Evolutionary conservation across 1,140 invertebrate genomes (phyloP).

Genomic region (Drosophila littoralis): DNA sequence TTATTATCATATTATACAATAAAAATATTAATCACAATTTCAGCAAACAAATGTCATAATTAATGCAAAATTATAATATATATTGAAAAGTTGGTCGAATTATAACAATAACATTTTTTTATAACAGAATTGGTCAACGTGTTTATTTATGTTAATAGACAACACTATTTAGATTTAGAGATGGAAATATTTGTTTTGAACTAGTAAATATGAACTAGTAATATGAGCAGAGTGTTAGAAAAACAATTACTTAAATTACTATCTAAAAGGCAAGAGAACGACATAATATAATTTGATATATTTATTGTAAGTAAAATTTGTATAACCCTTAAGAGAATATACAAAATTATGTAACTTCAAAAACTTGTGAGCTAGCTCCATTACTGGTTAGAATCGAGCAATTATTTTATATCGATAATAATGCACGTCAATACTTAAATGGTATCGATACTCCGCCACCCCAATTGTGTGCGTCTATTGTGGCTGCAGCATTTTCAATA

Average conservation of each 20-base stretch:
- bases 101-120: not conserved
- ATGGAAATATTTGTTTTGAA: not conserved
- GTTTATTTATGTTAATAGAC: not conserved
- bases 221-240: not conserved
- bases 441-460: constrained; percentile 40
- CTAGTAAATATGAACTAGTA: not conserved
- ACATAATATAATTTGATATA: not conserved
- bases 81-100: not conserved
- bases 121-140: not conserved
- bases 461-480: constrained; percentile 45
- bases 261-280: not conserved
- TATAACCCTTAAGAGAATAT: too few species aligned
- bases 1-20: not conserved
- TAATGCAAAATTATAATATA: not conserved
- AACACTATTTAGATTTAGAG: constrained; percentile 20
- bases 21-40: not conserved
- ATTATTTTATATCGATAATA: constrained; percentile 18
- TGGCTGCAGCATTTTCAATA: constrained; percentile 60
- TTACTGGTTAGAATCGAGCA: not conserved
- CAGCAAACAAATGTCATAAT: not conserved
- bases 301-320: not conserved
- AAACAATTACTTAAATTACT: not conserved
- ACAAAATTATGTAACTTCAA: too few species aligned
- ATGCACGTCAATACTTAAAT: constrained; percentile 6
- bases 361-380: not conserved